Conservation (phyloP, 2,888 invertebrate species). For the Andrena marginata region DNA sequence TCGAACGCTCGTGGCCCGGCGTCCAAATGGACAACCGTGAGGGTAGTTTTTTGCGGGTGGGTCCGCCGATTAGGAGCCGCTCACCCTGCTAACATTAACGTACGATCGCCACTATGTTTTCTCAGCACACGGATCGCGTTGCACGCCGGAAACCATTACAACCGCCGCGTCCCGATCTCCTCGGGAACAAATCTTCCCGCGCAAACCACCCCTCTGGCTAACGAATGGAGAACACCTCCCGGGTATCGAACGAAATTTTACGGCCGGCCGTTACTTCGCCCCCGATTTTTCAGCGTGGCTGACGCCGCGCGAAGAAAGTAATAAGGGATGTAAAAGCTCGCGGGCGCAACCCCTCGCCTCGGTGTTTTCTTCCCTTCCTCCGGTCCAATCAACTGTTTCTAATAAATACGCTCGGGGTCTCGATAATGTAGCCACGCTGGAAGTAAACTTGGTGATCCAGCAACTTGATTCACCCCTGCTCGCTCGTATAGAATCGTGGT, state of each 20-base stretch:
- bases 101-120: conserved; percentile 58
- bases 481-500: no score
- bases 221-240: conserved; percentile 35
- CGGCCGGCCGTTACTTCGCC: conserved; percentile 24
- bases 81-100: conserved; percentile 59
- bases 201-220: conserved; percentile 14
- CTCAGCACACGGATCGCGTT: conserved; percentile 36
- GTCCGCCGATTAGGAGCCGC: conserved; percentile 58
- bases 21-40: conserved; percentile 41
- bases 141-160: conserved; percentile 37
- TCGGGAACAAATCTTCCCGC: conserved; percentile 54
- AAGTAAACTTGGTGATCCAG: no score
- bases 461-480: no score
- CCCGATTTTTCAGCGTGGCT: conserved; percentile 50
- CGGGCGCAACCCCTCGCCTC: background rate
- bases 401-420: conserved; percentile 18
- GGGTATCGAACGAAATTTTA: conserved; percentile 44
- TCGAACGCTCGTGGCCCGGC: conserved; percentile 15
- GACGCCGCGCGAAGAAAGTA: conserved; percentile 39
- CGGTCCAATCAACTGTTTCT: conserved; percentile 11
- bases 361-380: conserved; percentile 16
- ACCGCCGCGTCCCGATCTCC: conserved; percentile 24
- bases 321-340: conserved; percentile 32
- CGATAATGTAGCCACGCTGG: background rate
- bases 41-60: conserved; percentile 43